Evolutionary conservation across 2,113 vertebrate genomes (phyloP).

Genomic region (Sorex araneus): DNA sequence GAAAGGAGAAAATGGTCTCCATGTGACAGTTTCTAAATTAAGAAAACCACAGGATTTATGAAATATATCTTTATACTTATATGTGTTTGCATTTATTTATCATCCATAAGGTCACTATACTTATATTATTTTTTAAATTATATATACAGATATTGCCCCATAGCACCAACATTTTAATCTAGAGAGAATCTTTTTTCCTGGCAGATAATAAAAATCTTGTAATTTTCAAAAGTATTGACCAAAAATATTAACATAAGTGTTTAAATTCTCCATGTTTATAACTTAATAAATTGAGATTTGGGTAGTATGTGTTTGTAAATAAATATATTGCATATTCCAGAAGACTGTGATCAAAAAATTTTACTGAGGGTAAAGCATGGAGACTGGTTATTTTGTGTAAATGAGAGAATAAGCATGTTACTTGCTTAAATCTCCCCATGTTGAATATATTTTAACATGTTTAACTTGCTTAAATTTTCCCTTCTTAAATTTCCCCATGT

Average conservation of each 20-base stretch:
- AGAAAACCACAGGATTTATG: background rate
- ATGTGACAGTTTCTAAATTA: background rate
- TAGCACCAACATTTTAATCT: background rate
- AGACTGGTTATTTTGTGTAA: background rate
- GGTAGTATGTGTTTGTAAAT: background rate
- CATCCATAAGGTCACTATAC: background rate
- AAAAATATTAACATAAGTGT: background rate
- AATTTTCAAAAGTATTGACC: no score
- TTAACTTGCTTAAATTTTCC: background rate
- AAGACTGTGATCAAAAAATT: background rate
- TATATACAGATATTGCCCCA: no score
- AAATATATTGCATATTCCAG: background rate
- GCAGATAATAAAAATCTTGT: no score
- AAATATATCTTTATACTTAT: constrained; percentile 14
- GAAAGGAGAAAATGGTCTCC: background rate
- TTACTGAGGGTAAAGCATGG: background rate
- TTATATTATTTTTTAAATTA: constrained; percentile 1
- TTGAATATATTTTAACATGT: background rate
- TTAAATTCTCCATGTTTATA: background rate
- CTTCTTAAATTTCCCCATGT: background rate
- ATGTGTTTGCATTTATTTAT: background rate
- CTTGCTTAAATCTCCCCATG: background rate
- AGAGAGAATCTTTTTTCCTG: background rate
- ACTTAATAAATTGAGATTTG: background rate
- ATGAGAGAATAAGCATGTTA: background rate